Evolutionary conservation across 2,113 vertebrate species (phyloP), one percentile per base, ranked within the genome.

Genomic region (Oenanthe melanoleuca): DNA sequence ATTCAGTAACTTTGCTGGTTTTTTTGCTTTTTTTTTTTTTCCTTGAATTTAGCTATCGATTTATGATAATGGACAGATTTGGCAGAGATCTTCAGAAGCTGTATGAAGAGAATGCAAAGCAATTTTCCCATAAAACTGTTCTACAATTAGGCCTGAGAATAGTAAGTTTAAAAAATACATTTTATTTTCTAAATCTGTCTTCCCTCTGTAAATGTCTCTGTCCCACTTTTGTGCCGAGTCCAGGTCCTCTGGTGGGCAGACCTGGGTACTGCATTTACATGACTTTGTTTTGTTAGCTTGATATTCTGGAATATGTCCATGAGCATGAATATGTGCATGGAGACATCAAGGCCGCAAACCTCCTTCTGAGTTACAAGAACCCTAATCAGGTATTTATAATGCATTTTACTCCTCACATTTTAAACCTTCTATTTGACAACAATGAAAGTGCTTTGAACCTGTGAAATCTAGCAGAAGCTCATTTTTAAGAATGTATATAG

Each of bases 41-140:
- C 28, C 14, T 72, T 80, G 65, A 22, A 90, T 97, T 94, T 88
- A 99, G 99, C 92, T 99, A 99, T 40, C 98, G 99, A 80, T 99
- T 99, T 97, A 99, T 99, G 99, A 98, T 99, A 67, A 99, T 99
- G 96, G 99, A 99, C 95, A 96, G 99, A 89, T 99, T 99, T 83
- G 99, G 98, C 90, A 98, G 97, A 63, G 99, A 99, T 96, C 98
- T 99, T 93, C 99, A 99, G 98, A 99, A 99, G 96, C 98, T 98
- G 88, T 99, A 98, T 96, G 99, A 99, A 96, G 98, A 98, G 87
- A 97, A 98, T 73, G 98, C 97, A 81, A 98, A 97, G 83, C 97
- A 50, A 18, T 99, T 99, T 97, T 79, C 99, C 75, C 98, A 96
- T 85, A 99, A 99, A 97, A 98, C 99, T 83, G 99, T 99, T 33